Base-by-base conservation (phyloP, 2,113 vertebrate species). In the Pseudolaguvia tuberculata region DNA sequence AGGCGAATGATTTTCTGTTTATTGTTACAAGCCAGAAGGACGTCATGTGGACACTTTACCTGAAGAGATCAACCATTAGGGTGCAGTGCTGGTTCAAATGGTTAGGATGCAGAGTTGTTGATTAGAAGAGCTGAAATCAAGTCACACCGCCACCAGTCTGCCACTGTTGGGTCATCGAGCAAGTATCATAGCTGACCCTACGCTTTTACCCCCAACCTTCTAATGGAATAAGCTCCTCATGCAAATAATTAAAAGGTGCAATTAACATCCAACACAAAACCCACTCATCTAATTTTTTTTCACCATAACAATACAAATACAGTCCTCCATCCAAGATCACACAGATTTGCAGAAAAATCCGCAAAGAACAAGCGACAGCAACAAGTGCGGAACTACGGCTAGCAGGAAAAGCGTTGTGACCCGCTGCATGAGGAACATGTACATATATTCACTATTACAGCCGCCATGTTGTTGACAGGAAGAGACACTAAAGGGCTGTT, bases 401-500 rank as follows among this genome's bases (percentile, higher is more conserved):
- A 18, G 21, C 21, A 9, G 23, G 55, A 61, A 59, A 31, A 17
- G 13, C n/a, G 1, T 31, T 1, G 3, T 42, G 50, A 57, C 39
- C 52, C 20, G 69, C 35, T 20, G 68, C n/a, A 23, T 0, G 35
- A 12, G 14, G 21, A 15, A 21, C 35, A 27, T 17, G 14, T 25
- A 48, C 70, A 72, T 48, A 35, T 35, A 27, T n/a, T 66, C 39
- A 47, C 35, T n/a, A 51, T 27, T 21, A 29, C 50, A 75, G 42
- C 14, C 13, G 59, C 31, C 59, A 27, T 3, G 50, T 14, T 25
- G 57, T 62, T 55, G 72, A 39, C 72, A 65, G 59, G 31, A 50
- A 47, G 17, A 23, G 68, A 74, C 66, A 76, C 58, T 68, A 71
- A 57, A 51, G 67, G 76, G 74, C 81, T 76, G 72, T 51, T 74